phyloP scores from a whole-genome alignment of 1,140 invertebrate genomes.

The Drosophila virilis region DNA sequence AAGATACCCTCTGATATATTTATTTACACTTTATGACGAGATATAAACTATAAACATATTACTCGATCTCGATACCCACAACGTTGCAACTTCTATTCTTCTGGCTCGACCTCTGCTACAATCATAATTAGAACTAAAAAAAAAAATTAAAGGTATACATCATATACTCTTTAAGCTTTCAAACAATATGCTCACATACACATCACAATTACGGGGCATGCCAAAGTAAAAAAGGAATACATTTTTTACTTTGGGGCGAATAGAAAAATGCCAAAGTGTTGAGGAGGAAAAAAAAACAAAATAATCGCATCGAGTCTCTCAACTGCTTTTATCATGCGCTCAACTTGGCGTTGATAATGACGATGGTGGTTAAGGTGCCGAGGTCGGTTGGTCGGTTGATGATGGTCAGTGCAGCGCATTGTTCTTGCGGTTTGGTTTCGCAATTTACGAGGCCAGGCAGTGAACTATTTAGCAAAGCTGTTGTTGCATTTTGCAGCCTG shows the following conservation, averaged over 20 bases:
- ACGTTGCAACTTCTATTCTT: no score
- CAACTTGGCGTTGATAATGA: slow-evolving; percentile 79
- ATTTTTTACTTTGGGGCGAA: slow-evolving; percentile 13
- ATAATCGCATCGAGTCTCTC: slow-evolving; percentile 68
- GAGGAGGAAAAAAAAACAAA: slow-evolving; percentile 33
- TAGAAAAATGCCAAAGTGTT: slow-evolving; percentile 52
- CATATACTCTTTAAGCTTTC: neutral
- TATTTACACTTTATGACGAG: no score
- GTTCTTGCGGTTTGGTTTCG: slow-evolving; percentile 56
- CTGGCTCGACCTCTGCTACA: no score
- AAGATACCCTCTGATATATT: slow-evolving; percentile 29
- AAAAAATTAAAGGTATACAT: neutral
- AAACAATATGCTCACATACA: neutral
- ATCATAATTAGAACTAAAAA: neutral
- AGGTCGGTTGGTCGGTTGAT: slow-evolving; percentile 31
- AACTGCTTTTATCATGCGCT: slow-evolving; percentile 76
- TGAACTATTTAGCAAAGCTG: slow-evolving; percentile 66
- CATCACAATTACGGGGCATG: slow-evolving; percentile 2
- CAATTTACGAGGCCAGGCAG: slow-evolving; percentile 61
- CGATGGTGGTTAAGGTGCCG: slow-evolving; percentile 52
- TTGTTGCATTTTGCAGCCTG: slow-evolving; percentile 24
- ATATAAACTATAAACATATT: no score
- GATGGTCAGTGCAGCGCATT: slow-evolving; percentile 44
- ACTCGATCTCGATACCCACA: no score
- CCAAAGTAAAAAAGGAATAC: slow-evolving; percentile 7